phyloP scores from a whole-genome alignment of 2,113 vertebrate species.

The Nanger granti region DNA sequence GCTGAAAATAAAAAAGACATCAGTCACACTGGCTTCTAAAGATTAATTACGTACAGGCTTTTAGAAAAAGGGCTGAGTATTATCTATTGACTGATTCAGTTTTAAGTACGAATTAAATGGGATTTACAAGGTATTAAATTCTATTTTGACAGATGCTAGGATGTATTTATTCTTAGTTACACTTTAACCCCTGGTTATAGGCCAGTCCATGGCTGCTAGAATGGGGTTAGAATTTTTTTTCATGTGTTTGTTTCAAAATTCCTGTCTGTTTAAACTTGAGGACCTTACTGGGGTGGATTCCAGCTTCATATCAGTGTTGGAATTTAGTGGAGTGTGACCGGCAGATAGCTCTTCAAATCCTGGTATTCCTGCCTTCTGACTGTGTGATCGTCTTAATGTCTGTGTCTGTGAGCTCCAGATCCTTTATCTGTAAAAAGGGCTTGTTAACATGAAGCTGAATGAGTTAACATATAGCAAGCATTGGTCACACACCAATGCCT shows the following conservation, averaged over 20 bases:
- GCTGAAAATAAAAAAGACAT: conserved; percentile 19
- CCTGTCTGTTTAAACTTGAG: not conserved
- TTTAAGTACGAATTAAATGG: conserved; percentile 53
- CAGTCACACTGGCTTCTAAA: not conserved
- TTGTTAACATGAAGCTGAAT: not conserved
- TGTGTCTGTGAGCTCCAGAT: not conserved
- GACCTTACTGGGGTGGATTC: not conserved
- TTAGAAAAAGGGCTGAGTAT: conserved; percentile 41
- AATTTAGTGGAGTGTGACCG: not conserved
- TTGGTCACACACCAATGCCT: not conserved
- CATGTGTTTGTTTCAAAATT: not conserved
- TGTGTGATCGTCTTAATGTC: not conserved
- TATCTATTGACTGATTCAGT: conserved; percentile 43
- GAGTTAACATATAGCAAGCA: not conserved
- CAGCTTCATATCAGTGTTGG: not conserved
- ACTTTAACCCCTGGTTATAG: conserved; percentile 31
- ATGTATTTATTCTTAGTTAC: conserved; percentile 46
- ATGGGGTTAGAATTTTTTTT: not conserved
- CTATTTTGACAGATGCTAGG: conserved; percentile 56
- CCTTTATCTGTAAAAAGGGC: not conserved
- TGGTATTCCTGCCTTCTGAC: not conserved
- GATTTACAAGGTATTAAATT: conserved; percentile 55
- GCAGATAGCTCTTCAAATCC: not conserved
- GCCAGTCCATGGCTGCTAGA: not conserved
- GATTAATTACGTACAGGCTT: conserved; percentile 48